phyloP scores from a whole-genome alignment of 1,140 invertebrate species.

The Apis mellifera region Amel_HAv3.1 CM009941.2:944501-945000 shows the following conservation, averaged over 20 bases:
- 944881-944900: no score
- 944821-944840: neutral
- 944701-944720: neutral
- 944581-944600: neutral
- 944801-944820: neutral
- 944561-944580: neutral
- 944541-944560: no score
- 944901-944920: neutral
- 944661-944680: constrained; percentile 1
- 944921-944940: neutral
- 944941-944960: neutral
- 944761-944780: neutral
- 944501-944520: neutral
- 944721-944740: neutral
- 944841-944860: neutral
- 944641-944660: constrained; percentile 22
- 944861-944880: constrained; percentile 3
- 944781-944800: neutral
- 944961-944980: neutral
- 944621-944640: constrained; percentile 9
- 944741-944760: neutral
- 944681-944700: neutral
- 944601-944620: constrained; percentile 3
- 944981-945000: constrained; percentile 29
- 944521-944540: neutral